Base-by-base conservation (phyloP, 1,140 invertebrate genomes). In the Saccostrea cuccullata region DNA sequence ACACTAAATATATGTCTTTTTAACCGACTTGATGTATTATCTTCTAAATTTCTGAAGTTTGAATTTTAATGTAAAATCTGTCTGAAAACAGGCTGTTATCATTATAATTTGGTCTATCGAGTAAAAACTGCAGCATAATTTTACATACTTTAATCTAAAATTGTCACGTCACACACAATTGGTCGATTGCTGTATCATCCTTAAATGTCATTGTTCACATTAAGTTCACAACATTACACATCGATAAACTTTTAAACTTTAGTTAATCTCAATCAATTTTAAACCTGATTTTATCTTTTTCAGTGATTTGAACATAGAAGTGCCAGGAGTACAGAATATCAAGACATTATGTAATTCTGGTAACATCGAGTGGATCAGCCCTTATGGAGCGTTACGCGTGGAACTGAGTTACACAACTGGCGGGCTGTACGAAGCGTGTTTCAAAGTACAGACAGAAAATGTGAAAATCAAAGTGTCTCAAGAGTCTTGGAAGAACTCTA, bases 361-460 rank as follows among this genome's bases (percentile, higher is more conserved):
- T 1, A 56, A 58, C 4, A 86, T 93, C 58, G 90, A 67, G 30
- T 93, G 92, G 92, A 89, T 86, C 64, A 91, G 89, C 67, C 89
- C 92, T 2, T 91, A 89, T 56, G 91, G 92, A 20, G 91, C 91
- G 17, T 83, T 93, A 47, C 82, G 91, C 70, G 64, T 93, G 56
- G 90, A 91, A 40, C 67, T 92, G 2, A 86, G 70, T 36, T 91
- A 90, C 15, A 58, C 23, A 30, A 85, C 64, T 13, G 15, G 55
- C 20, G 85, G 88, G 30, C 58, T 89, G 13, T 92, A 88, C 86
- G 82, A 67, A 30, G 55, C 89, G 2, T 93, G 92, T 77, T 88
- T 92, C 36, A 58, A 90, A 23, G 55, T 93, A 26, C 26, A 91
- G 13, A 88, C 88, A 64, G 89, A 88, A 55, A 87, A 92, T 89